Evolutionary conservation across 2,797 vertebrate species (phyloP).

Genomic region (Mastacembelus armatus): DNA sequence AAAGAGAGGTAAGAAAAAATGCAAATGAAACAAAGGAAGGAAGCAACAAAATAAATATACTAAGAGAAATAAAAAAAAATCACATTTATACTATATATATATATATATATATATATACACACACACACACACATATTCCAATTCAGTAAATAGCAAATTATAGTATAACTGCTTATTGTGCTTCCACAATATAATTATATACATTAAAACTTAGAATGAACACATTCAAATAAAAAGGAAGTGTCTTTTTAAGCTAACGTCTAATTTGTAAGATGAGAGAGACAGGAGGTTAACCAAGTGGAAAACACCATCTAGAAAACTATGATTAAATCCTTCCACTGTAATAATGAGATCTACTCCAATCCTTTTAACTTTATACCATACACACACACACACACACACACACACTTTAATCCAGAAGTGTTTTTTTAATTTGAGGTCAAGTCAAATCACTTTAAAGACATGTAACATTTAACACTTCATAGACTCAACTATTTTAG

Average conservation of each 20-base stretch:
- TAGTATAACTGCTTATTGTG: too few species aligned
- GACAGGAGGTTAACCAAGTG: constrained; percentile 68
- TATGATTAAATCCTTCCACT: constrained; percentile 75
- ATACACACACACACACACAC: constrained; percentile 39
- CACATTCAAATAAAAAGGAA: constrained; percentile 13
- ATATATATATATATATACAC: too few species aligned
- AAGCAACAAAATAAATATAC: too few species aligned
- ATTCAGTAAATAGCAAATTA: too few species aligned
- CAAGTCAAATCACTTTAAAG: constrained; percentile 36
- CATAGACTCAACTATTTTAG: not conserved
- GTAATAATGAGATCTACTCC: constrained; percentile 73
- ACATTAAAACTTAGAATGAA: not conserved
- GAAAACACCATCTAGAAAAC: constrained; percentile 69
- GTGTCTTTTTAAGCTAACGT: constrained; percentile 37
- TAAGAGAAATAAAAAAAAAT: too few species aligned
- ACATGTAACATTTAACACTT: constrained; percentile 61
- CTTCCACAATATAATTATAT: not conserved
- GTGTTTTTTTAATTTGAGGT: constrained; percentile 56
- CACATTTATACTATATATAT: too few species aligned
- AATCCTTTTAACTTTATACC: constrained; percentile 73
- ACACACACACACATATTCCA: too few species aligned
- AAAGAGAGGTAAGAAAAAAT: too few species aligned
- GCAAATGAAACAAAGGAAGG: too few species aligned
- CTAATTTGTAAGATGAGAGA: constrained; percentile 60
- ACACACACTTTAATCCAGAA: constrained; percentile 26